A percentile compares a stretch with the other conserved stretches of the same genome.
Evolutionary conservation across 2,113 vertebrate genomes (phyloP).

Genomic region (Dicrurus megarhynchus): DNA sequence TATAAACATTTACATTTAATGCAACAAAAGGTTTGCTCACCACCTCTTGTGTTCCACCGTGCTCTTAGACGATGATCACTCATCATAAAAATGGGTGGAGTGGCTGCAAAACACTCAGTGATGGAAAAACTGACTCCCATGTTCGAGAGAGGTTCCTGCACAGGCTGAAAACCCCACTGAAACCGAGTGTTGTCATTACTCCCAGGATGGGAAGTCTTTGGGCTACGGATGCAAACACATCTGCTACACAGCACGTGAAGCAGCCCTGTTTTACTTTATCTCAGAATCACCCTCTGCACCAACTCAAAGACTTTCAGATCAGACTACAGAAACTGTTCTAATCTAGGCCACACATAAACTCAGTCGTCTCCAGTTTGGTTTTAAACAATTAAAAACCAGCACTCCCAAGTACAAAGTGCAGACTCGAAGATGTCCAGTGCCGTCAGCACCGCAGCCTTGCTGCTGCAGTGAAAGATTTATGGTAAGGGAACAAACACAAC

Average conservation of each 20-base stretch:
- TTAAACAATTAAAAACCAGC: not conserved
- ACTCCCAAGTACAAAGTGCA: not conserved
- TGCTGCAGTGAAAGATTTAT: not conserved
- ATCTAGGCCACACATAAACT: not conserved
- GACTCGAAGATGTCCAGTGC: not conserved
- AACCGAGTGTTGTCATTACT: not conserved
- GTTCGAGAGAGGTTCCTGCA: not conserved
- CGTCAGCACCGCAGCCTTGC: accelerated
- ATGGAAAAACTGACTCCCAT: constrained; percentile 48
- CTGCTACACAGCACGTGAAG: not conserved
- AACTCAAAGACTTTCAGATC: not conserved
- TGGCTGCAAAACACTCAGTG: not conserved
- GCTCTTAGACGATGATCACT: not conserved
- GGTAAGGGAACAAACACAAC: not conserved
- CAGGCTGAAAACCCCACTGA: not conserved
- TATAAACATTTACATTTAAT: constrained; percentile 24
- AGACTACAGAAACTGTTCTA: not conserved
- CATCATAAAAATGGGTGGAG: constrained; percentile 58
- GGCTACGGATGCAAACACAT: not conserved
- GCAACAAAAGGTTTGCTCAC: constrained; percentile 41
- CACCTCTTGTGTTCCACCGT: not conserved
- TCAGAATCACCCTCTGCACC: not conserved
- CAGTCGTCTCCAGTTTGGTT: not conserved
- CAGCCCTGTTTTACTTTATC: not conserved
- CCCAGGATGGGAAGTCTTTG: not conserved